phyloP scores from a whole-genome alignment of 2,113 vertebrate genomes.

The Sturnus vulgaris region DNA sequence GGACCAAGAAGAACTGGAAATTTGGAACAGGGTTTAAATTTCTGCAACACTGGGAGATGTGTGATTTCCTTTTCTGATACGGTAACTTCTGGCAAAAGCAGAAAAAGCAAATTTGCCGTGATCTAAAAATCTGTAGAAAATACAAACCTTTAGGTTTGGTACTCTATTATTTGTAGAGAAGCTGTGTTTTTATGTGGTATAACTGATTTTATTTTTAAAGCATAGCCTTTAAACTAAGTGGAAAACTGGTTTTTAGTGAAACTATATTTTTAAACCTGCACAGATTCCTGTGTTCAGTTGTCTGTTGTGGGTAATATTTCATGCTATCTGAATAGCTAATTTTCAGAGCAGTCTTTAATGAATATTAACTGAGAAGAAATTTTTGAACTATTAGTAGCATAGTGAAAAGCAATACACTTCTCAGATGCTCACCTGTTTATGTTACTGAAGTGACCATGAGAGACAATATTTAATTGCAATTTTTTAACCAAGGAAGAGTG shows the following conservation, averaged over 20 bases:
- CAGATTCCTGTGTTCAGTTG: neutral
- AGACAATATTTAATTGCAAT: neutral
- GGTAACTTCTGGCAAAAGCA: neutral
- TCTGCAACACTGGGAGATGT: accelerated
- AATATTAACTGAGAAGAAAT: neutral
- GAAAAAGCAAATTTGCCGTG: neutral
- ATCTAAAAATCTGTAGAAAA: neutral
- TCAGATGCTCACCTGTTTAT: neutral
- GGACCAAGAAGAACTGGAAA: neutral
- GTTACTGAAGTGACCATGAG: neutral
- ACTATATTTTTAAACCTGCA: neutral
- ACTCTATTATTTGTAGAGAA: neutral
- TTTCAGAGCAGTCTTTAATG: neutral
- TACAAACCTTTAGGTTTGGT: neutral
- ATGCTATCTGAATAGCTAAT: neutral
- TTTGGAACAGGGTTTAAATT: neutral
- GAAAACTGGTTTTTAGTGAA: neutral
- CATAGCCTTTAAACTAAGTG: neutral
- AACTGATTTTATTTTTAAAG: neutral
- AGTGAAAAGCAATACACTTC: neutral
- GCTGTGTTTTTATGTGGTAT: neutral
- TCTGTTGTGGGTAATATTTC: neutral
- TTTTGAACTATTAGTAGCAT: neutral
- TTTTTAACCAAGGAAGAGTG: neutral
- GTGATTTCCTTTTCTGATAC: neutral